Percentiles rank a stretch among this genome's conserved stretches.
Evolutionary conservation across 2,888 invertebrate genomes (phyloP).

Genomic region (Drosophila kanekoi): DNA sequence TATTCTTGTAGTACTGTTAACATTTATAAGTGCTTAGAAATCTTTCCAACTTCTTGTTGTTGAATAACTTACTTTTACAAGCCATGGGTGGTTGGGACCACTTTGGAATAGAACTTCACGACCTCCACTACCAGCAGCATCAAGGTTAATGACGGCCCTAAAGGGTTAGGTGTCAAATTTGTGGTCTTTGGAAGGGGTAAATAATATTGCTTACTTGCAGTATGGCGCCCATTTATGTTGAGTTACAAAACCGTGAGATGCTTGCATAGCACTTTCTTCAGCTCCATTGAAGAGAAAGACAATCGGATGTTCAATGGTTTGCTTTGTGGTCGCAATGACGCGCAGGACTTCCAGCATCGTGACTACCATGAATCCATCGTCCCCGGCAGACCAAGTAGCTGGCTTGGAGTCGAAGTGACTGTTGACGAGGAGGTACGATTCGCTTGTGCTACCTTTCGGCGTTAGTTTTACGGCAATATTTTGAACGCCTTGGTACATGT

Average conservation of each 20-base stretch:
- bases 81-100: slow-evolving; percentile 90
- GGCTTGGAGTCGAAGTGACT: slow-evolving; percentile 97
- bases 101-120: slow-evolving; percentile 95
- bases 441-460: slow-evolving; percentile 58
- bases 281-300: slow-evolving; percentile 89
- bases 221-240: slow-evolving; percentile 93
- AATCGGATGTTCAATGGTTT: slow-evolving; percentile 86
- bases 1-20: slow-evolving; percentile 84
- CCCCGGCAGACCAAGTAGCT: slow-evolving; percentile 87
- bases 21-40: background rate
- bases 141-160: slow-evolving; percentile 93
- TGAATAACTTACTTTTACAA: slow-evolving; percentile 74
- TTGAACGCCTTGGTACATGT: slow-evolving; percentile 81
- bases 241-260: slow-evolving; percentile 89
- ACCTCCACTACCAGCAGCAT: slow-evolving; percentile 96
- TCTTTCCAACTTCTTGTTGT: background rate
- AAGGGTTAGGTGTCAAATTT: background rate
- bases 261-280: slow-evolving; percentile 89
- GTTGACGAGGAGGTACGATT: slow-evolving; percentile 87
- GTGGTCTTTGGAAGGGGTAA: rapidly evolving
- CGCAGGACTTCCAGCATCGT: slow-evolving; percentile 87
- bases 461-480: slow-evolving; percentile 82
- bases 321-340: slow-evolving; percentile 82
- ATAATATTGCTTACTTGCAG: slow-evolving; percentile 82
- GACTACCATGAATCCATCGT: slow-evolving; percentile 87